Evolutionary conservation across 2,797 vertebrate genomes (phyloP), one percentile per base, ranked within the genome.

Genomic region (Argentina silus): DNA sequence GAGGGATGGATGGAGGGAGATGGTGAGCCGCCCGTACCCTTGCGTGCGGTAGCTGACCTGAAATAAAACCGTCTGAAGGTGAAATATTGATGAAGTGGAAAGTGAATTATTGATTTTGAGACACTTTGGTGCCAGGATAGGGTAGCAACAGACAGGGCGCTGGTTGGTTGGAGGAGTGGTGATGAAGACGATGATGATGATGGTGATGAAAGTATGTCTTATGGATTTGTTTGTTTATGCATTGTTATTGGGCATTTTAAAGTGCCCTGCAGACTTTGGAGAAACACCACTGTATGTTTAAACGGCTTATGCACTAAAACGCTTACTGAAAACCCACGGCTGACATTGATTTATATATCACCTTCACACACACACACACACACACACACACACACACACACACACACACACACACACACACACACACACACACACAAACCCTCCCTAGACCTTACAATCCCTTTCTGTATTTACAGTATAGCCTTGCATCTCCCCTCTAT

Each of bases 71-170:
- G 36, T 67, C 73, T 82, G 48, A n/a, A 64, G 9, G 44, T 91
- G 27, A 90, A 92, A 89, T 66, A 86, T 90, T 8, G 2, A 90
- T 90, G 82, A 83, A 7, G 45, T 45, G 43, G 1, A 43, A 67
- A 55, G 47, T 90, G 71, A 89, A 92, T 92, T 92, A 92, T 92
- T 90, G 43, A 91, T 90, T 57, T 72, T n/a, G 60, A 8, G 76
- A 78, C 78, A 55, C 69, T 82, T 69, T 51, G 45, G 76, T 56
- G 55, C 74, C 78, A 78, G 66, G 15, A 17, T 67, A 78, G 66
- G 15, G 21, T 67, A 65, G 56, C 36, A 73, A 59, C 62, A 70
- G 74, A 62, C 68, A 77, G 45, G 48, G n/a, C 17, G 15, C 9
- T 57, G 21, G 19, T 8, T 3, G 0, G 63, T 72, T 66, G 56